phyloP scores from a whole-genome alignment of 2,797 vertebrate genomes.

The Amphiprion clarkii region DNA sequence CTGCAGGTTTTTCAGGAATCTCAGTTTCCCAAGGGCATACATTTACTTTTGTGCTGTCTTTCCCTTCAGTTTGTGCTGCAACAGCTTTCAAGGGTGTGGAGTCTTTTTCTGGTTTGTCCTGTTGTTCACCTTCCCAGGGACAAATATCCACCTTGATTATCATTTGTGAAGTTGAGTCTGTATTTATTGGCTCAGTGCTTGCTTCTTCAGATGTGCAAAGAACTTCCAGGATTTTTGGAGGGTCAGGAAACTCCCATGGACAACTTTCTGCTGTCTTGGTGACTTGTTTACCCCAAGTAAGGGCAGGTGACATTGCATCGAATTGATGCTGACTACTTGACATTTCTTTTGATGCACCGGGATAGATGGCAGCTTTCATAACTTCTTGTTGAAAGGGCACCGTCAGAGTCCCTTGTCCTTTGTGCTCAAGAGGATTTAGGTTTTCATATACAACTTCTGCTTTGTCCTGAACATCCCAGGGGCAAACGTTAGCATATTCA shows the following conservation, averaged over 20 bases:
- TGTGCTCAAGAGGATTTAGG: conserved; percentile 48
- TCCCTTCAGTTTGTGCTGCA: conserved; percentile 32
- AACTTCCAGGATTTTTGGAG: conserved; percentile 61
- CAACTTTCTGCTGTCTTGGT: conserved; percentile 73
- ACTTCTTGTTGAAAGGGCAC: conserved; percentile 55
- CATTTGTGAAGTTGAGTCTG: conserved; percentile 44
- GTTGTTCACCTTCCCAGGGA: conserved; percentile 67
- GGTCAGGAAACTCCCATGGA: conserved; percentile 86
- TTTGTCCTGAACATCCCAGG: conserved; percentile 71
- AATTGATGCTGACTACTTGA: conserved; percentile 38
- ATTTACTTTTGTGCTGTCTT: conserved; percentile 42
- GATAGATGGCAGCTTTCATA: conserved; percentile 46
- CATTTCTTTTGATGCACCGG: conserved; percentile 23
- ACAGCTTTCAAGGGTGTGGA: conserved; percentile 11
- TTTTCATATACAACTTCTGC: conserved; percentile 78
- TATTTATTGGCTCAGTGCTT: conserved; percentile 27
- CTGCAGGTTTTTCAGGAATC: conserved; percentile 10
- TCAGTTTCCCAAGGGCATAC: conserved; percentile 72
- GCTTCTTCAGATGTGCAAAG: conserved; percentile 69
- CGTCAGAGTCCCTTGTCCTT: conserved; percentile 32
- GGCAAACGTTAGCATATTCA: conserved; percentile 60
- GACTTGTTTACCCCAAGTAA: conserved; percentile 45
- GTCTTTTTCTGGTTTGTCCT: conserved; percentile 35
- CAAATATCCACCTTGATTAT: conserved; percentile 64
- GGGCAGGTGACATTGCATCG: conserved; percentile 14